These are phyloP conservation scores for Ashinkailepas kermadecensis DNA, from an alignment of 2,888 invertebrate species.

Conservation along the genomic window DNA sequence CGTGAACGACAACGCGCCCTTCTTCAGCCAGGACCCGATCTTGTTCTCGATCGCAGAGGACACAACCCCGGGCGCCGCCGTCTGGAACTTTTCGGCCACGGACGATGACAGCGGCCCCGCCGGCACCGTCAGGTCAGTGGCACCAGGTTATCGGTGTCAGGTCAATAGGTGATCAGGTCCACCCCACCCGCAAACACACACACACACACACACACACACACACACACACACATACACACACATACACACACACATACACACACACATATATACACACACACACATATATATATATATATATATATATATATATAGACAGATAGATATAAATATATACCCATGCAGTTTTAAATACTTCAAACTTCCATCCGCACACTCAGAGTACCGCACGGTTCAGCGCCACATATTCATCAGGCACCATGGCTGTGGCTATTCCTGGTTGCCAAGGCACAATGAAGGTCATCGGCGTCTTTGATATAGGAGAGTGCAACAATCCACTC, in stretches of 20 bases:
- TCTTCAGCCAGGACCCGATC: conserved; percentile 73
- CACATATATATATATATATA: conserved; percentile 24
- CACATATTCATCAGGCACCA: neutral
- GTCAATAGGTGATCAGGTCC: neutral
- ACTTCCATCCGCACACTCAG: neutral
- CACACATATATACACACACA: neutral
- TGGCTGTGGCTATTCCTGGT: neutral
- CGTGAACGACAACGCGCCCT: conserved; percentile 83
- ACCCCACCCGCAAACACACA: too few species aligned
- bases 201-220: too few species aligned
- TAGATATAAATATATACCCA: neutral
- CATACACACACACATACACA: too few species aligned
- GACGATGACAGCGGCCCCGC: conserved; percentile 59
- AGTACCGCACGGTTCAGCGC: neutral
- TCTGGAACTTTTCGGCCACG: conserved; percentile 77
- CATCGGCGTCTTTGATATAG: too few species aligned
- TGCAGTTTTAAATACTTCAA: neutral
- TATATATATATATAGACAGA: neutral
- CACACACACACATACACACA: too few species aligned
- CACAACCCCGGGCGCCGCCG: conserved; percentile 59
- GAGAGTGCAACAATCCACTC: too few species aligned
- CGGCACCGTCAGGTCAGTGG: conserved; percentile 38
- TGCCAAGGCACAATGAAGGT: neutral
- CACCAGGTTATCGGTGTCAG: neutral
- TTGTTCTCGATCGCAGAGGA: conserved; percentile 66